Conservation (phyloP, 2,113 vertebrate species). For the Canis aureus region DNA sequence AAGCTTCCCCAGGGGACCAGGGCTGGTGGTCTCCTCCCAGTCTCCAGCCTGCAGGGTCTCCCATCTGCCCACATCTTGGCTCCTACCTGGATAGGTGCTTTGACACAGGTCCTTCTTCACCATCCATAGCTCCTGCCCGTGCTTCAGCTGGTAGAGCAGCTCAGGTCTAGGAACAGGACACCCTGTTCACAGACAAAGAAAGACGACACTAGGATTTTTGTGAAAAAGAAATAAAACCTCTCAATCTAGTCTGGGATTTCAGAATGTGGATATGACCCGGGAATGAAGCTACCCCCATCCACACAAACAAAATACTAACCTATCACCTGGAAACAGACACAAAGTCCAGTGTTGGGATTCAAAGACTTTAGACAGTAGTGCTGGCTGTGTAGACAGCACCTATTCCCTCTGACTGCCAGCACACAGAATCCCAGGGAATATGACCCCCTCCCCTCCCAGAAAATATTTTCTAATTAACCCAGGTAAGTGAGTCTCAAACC, state of each 20-base stretch:
- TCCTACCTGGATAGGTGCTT: constrained; percentile 44
- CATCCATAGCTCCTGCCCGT: background rate
- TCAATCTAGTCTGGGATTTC: background rate
- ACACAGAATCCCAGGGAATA: background rate
- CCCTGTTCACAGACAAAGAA: background rate
- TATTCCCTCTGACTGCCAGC: background rate
- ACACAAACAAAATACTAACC: background rate
- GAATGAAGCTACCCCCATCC: background rate
- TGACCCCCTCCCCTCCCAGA: background rate
- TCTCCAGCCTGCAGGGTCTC: background rate
- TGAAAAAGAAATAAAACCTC: background rate
- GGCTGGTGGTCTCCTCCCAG: background rate
- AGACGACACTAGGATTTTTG: background rate
- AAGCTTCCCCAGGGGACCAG: background rate
- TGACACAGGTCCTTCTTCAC: background rate
- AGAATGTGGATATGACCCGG: background rate
- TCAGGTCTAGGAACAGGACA: constrained; percentile 44
- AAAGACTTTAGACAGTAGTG: background rate
- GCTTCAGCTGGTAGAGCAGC: background rate
- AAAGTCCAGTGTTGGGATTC: background rate
- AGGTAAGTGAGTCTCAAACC: background rate
- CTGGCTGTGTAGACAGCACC: background rate
- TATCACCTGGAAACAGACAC: background rate
- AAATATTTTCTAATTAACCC: background rate
- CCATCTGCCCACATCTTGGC: background rate